Base-by-base conservation (phyloP, 1,140 invertebrate genomes). In the Coenobita brevimanus region DNA sequence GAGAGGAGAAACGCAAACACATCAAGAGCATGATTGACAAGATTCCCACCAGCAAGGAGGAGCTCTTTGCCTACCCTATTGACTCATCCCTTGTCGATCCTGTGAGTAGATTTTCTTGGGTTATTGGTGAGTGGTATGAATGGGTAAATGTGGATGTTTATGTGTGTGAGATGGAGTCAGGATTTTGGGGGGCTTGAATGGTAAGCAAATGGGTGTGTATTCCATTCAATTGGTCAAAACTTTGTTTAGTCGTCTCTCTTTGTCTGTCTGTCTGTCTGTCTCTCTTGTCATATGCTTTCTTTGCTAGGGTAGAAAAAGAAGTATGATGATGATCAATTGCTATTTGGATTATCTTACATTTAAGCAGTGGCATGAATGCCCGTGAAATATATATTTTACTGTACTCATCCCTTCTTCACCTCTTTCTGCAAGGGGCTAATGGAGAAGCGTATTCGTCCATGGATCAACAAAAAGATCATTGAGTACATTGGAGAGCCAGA, bases 401-500 rank as follows among this genome's bases (percentile, higher is more conserved):
- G 21, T 54, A 54, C 8, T 10, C 71, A 38, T 82, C 27, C 27
- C 80, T 82, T 50, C 84, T 24, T 87, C 82, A 90, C 89, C n/a
- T 75, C 43, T 30, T 27, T 60, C 92, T 92, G 57, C 91, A 96
- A n/a, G 95, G 93, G 93, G 91, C 93, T 99, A 90, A 99, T 99
- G 97, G 98, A 99, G 93, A 97, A 97, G 92, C 95, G 98, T 92
- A 99, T 99, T 93, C 95, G 97, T 91, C 98, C 98, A 73, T 99
- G 99, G 99, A 98, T 99, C 85, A 99, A 99, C 93, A 99, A 99
- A 93, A 99, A 99, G 93, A 99, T 99, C 89, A 96, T 99, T 89
- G 98, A 99, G 94, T 99, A 99, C 93, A 99, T 99, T 92, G 99
- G 99, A 67, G 99, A 99, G 93, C 98, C 98, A 57, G 99, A 99